Conservation (phyloP, 1,140 invertebrate species). For the Lepidurus arcticus region DNA sequence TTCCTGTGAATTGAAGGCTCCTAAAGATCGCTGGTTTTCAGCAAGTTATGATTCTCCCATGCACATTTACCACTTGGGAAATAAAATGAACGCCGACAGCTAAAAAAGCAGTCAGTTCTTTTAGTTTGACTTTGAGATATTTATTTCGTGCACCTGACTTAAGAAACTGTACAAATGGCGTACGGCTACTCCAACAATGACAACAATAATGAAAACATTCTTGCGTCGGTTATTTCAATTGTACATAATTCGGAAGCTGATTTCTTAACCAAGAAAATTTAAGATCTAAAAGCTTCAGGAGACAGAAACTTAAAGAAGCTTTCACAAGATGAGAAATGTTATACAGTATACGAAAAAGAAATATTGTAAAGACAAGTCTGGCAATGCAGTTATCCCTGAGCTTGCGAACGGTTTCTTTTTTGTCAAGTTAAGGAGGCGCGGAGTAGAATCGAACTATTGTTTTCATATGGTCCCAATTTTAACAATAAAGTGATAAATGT, state of each 20-base stretch:
- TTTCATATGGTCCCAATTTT: not conserved
- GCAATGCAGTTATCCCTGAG: conserved; percentile 6
- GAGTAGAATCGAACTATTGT: not conserved
- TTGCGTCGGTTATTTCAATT: not conserved
- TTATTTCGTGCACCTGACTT: conserved; percentile 19
- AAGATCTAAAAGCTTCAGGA: not conserved
- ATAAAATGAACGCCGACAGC: not conserved
- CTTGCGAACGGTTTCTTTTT: not conserved
- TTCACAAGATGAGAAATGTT: too few relatives aligned
- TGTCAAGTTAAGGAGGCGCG: not conserved
- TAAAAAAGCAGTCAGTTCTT: not conserved
- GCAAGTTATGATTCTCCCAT: not conserved
- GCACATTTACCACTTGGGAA: not conserved
- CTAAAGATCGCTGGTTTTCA: not conserved
- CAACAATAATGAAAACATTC: not conserved
- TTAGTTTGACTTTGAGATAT: not conserved
- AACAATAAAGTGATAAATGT: not conserved
- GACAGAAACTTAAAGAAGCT: not conserved
- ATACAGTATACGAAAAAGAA: not conserved
- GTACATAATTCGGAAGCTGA: not conserved
- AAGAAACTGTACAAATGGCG: conserved; percentile 9
- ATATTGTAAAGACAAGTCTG: not conserved
- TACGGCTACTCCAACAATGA: not conserved
- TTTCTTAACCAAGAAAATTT: not conserved
- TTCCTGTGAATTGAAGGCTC: not conserved